Evolutionary conservation across 64 coral and sea anemone genomes (phyloP).

Genomic region (Stichodactyla mertensii): DNA sequence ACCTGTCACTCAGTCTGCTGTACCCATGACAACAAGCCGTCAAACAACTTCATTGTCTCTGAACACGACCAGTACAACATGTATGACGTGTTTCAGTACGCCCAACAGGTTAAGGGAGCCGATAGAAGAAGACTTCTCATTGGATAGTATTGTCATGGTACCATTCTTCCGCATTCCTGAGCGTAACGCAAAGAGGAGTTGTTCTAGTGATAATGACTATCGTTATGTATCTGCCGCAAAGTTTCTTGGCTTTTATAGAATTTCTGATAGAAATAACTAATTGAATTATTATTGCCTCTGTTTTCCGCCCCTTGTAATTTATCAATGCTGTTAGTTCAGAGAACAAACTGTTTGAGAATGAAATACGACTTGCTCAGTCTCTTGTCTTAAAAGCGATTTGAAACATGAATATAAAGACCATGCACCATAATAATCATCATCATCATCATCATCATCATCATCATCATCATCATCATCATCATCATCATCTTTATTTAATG

Average conservation of each 20-base stretch:
- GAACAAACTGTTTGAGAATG: too few relatives aligned
- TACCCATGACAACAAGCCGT: not conserved
- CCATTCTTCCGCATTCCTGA: not conserved
- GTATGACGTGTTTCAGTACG: not conserved
- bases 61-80: not conserved
- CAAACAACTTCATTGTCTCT: not conserved
- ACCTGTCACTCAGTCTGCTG: not conserved
- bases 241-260: slow-evolving; percentile 1
- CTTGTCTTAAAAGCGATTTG: too few relatives aligned
- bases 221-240: not conserved
- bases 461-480: too few relatives aligned
- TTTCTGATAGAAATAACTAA: not conserved
- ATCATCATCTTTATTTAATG: too few relatives aligned
- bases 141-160: not conserved
- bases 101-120: not conserved
- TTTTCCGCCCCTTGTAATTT: too few relatives aligned
- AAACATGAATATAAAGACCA: too few relatives aligned
- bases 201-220: not conserved
- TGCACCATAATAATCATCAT: too few relatives aligned
- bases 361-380: too few relatives aligned
- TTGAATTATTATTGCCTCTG: too few relatives aligned
- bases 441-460: too few relatives aligned
- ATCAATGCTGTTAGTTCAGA: too few relatives aligned
- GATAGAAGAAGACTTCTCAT: not conserved
- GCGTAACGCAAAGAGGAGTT: not conserved